Base-by-base conservation (phyloP, 2,888 invertebrate genomes). In the Trichopria drosophilae region DNA sequence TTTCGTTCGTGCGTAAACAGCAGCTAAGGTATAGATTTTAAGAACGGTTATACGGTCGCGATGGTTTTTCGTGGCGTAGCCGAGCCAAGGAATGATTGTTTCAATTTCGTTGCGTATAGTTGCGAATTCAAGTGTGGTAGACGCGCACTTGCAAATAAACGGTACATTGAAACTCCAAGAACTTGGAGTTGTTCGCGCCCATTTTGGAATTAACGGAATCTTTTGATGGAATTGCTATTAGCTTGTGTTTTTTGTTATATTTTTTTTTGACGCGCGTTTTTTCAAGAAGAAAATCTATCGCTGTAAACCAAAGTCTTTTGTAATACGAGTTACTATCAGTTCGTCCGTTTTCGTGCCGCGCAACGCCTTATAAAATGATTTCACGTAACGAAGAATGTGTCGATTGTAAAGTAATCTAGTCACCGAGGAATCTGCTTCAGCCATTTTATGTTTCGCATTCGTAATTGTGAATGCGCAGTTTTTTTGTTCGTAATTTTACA, bases 331-430 rank as follows among this genome's bases (percentile, higher is more conserved):
- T 46, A 44, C 42, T 42, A 63, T 59, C 61, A 61, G 62, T 65
- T 59, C 46, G 54, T 59, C 62, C 61, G 52, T 57, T 55, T 69
- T 61, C 64, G 64, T 62, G 61, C 59, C 61, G 55, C 62, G 63
- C 56, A 63, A 62, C 62, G 65, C 64, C 60, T 63, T 61, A 64
- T 67, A 65, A 66, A 65, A 65, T 68, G 65, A 67, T 64, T 55
- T 39, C 51, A 54, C 44, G 41, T 34, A 57, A 42, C 45, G 53
- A 59, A 60, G 61, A 65, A 65, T 68, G 62, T 66, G 61, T 61
- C 64, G 69, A 68, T 64, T 70, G 70, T 73, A 72, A 71, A 61
- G 72, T 72, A 72, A 71, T 75, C 75, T 75, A 75, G 75, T 75
- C 75, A 73, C 61, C 63, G 62, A 58, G 60, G 50, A 68, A 69